Evolutionary conservation across 1,140 invertebrate species (phyloP), one percentile per base, ranked within the genome.

Genomic region (Venturia canescens): DNA sequence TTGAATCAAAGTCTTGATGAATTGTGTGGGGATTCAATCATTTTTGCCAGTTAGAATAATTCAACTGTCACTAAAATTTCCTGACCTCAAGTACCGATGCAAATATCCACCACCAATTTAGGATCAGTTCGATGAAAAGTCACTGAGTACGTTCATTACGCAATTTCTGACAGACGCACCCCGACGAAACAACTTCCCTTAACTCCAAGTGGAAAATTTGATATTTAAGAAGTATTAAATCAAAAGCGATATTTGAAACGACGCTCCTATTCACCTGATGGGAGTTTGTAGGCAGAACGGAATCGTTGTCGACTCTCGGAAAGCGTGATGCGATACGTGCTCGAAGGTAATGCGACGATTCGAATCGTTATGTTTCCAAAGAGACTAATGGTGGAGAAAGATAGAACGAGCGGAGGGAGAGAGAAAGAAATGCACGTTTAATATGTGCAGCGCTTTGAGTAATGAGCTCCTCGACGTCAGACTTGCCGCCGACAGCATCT

Each of bases 401-500:
- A 26, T 3, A 63, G 57, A 50, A 38, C 23, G 15, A 75, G 72
- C 57, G 72, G 57, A 3, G 15, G 29, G 63, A 29, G 23, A 66
- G 63, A 66, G 63, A 27, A 26, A 66, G 63, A 31, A n/a, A 48
- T 60, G 27, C 53, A 63, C 53, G 74, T 69, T 50, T 79, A 79
- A 79, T 79, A 57, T 79, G 67, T 21, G 66, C 66, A 38, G 63
- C 77, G 50, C 69, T 79, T 79, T 79, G 77, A 79, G 77, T 79
- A 79, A 79, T 57, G 77, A 79, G 77, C 66, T 79, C 66, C 77
- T 79, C 29, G 38, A 79, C 77, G 63, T 69, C 66, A 57, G 57
- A 38, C 60, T 23, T 38, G 23, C 74, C 74, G 74, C 53, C 53
- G 74, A 76, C 77, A 71, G 67, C 66, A 79, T 79, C 77, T 69